phyloP scores from a whole-genome alignment of 2,797 vertebrate species.

The Oryzias dopingdopingensis region DNA sequence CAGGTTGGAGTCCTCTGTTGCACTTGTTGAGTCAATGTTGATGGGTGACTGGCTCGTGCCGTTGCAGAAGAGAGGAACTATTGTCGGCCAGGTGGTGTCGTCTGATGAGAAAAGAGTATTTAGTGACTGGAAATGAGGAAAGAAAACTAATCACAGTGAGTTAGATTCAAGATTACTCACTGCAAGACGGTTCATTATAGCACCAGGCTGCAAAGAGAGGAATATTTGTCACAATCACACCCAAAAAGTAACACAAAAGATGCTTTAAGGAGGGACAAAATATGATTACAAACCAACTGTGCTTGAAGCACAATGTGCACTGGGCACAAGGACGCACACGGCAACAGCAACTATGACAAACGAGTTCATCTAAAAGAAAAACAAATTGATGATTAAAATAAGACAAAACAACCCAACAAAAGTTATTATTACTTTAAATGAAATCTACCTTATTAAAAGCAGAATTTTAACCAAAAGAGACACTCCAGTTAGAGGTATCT shows the following conservation, averaged over 20 bases:
- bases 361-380: constrained; percentile 47
- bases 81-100: constrained; percentile 45
- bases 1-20: constrained; percentile 15
- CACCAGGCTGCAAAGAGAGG: constrained; percentile 61
- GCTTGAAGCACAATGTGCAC: neutral
- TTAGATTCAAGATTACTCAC: constrained; percentile 54
- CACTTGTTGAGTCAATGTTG: constrained; percentile 47
- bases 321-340: constrained; percentile 29
- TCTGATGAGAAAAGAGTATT: constrained; percentile 31
- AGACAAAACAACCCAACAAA: neutral
- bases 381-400: neutral
- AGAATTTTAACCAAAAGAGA: neutral
- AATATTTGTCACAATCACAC: too few relatives aligned
- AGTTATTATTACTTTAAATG: too few relatives aligned
- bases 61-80: constrained; percentile 31
- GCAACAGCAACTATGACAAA: constrained; percentile 22
- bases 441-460: too few relatives aligned
- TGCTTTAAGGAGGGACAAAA: fast-evolving
- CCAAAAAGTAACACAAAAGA: neutral
- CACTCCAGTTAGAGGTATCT: neutral
- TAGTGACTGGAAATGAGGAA: neutral
- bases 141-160: neutral
- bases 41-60: constrained; percentile 75
- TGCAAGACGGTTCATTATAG: constrained; percentile 52
- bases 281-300: constrained; percentile 10